Evolutionary conservation across 2,888 invertebrate genomes (phyloP).

Genomic region (Protula sp.): DNA sequence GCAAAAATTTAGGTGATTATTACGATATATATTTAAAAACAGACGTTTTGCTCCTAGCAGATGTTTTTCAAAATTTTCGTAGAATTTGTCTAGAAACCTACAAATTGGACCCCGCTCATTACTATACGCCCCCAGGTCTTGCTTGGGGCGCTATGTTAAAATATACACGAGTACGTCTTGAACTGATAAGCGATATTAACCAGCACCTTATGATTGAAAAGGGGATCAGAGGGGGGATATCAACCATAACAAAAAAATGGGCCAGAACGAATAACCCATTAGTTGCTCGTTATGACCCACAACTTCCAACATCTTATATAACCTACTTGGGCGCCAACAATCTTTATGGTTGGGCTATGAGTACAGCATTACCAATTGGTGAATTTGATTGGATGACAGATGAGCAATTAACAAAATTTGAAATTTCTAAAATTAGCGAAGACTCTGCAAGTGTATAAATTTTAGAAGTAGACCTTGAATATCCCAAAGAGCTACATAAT

Average conservation of each 20-base stretch:
- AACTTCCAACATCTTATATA: background rate
- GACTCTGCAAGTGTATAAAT: background rate
- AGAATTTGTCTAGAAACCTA: conserved; percentile 24
- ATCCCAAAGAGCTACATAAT: background rate
- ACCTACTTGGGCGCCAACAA: background rate
- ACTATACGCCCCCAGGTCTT: conserved; percentile 31
- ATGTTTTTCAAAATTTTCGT: conserved; percentile 11
- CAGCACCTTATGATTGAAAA: conserved; percentile 21
- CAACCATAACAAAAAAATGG: background rate
- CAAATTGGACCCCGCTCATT: conserved; percentile 28
- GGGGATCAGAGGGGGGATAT: conserved; percentile 9
- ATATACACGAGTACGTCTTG: conserved; percentile 24
- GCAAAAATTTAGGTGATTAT: conserved; percentile 3
- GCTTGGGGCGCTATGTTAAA: conserved; percentile 33
- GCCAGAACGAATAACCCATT: background rate
- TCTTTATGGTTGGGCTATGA: conserved; percentile 2
- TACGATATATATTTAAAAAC: conserved; percentile 8
- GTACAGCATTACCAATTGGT: background rate
- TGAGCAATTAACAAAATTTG: background rate
- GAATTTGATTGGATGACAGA: background rate
- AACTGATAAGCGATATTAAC: conserved; percentile 28
- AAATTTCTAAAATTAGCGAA: background rate
- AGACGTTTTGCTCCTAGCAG: conserved; percentile 4
- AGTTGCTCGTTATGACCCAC: background rate
- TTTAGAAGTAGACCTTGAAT: background rate